Evolutionary conservation across 2,113 vertebrate genomes (phyloP).

Genomic region (Montifringilla adamsi): DNA sequence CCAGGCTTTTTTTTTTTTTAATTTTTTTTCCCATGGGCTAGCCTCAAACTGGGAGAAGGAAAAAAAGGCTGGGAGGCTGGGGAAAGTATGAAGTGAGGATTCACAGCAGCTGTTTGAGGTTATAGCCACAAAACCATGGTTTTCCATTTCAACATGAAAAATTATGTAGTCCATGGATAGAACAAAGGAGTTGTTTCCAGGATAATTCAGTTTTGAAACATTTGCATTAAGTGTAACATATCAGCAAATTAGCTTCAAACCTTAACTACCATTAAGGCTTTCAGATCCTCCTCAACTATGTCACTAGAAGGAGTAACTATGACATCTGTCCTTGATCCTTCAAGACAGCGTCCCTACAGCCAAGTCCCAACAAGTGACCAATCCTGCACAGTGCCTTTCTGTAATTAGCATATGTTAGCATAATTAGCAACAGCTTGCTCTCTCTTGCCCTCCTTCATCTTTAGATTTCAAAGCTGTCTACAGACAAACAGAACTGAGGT

Average conservation of each 20-base stretch:
- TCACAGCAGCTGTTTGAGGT: neutral
- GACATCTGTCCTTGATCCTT: neutral
- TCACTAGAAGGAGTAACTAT: neutral
- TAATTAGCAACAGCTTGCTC: neutral
- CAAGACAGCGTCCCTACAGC: neutral
- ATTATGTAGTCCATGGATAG: neutral
- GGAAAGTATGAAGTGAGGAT: neutral
- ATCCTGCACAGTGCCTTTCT: neutral
- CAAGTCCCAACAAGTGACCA: neutral
- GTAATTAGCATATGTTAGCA: neutral
- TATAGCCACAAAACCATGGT: neutral
- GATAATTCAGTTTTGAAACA: neutral
- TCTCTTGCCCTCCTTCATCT: neutral
- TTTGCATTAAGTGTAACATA: neutral
- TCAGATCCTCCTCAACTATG: neutral
- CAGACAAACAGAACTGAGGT: neutral
- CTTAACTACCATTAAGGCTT: neutral
- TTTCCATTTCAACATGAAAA: neutral
- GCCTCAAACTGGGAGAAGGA: neutral
- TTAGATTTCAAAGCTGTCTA: neutral
- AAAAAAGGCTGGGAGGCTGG: neutral
- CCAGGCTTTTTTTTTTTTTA: no score
- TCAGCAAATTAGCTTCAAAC: neutral
- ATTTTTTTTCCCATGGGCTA: neutral
- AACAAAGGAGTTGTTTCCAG: neutral